A percentile compares a stretch with the other conserved stretches of the same genome.
These are phyloP conservation scores for Larimichthys polyactis DNA, from an alignment of 2,113 vertebrate species.

Conservation along the genomic window DNA sequence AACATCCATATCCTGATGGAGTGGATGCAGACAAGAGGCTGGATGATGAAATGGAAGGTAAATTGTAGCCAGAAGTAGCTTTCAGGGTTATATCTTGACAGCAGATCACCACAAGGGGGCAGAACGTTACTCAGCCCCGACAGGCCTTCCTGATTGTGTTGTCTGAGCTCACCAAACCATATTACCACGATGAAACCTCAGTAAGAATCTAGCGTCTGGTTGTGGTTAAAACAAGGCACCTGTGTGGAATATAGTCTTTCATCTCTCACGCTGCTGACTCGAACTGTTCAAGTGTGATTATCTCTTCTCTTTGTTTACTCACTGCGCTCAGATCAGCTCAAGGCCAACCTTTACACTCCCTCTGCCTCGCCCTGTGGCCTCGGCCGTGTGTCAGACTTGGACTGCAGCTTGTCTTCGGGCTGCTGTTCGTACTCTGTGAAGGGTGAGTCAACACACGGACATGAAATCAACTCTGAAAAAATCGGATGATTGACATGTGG, in stretches of 20 bases:
- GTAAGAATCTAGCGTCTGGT: not conserved
- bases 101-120: constrained; percentile 46
- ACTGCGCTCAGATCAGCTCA: constrained; percentile 18
- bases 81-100: not conserved
- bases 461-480: not conserved
- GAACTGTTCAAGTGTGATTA: not conserved
- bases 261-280: not conserved
- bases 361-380: constrained; percentile 34
- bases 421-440: constrained; percentile 50
- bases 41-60: constrained; percentile 47
- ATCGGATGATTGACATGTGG: not conserved
- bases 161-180: too few species aligned
- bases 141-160: too few species aligned
- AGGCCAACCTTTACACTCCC: not conserved
- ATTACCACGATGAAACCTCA: too few species aligned
- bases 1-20: not conserved
- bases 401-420: constrained; percentile 5
- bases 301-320: not conserved
- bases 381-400: constrained; percentile 14
- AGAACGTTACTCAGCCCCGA: not conserved
- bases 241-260: not conserved
- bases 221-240: constrained; percentile 10
- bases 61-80: not conserved
- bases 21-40: not conserved
- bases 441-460: constrained; percentile 38